Conservation (phyloP, 2,797 vertebrate genomes). For the Diglossa cyanea region DNA sequence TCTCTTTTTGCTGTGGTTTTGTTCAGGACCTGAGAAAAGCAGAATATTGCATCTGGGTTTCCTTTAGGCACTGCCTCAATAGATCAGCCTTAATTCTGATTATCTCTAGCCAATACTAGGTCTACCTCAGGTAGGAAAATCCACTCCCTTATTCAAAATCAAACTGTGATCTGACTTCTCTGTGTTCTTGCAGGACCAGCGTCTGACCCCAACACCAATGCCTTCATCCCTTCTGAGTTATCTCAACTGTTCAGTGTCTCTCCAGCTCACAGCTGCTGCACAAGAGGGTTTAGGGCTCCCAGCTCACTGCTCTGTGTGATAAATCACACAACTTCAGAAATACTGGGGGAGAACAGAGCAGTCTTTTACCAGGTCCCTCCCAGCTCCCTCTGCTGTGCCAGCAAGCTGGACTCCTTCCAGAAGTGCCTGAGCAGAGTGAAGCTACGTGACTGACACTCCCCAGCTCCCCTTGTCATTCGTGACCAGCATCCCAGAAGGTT, state of each 20-base stretch:
- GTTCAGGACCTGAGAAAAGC: background rate
- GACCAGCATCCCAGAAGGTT: slow-evolving; percentile 18
- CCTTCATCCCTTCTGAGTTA: background rate
- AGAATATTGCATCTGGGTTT: background rate
- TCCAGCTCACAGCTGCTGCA: background rate
- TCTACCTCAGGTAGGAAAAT: background rate
- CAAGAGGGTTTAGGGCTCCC: background rate
- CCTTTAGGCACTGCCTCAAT: background rate
- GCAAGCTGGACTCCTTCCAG: background rate
- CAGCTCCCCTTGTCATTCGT: background rate
- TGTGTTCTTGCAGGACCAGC: background rate
- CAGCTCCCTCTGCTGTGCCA: background rate
- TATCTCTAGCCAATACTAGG: background rate
- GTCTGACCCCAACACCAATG: background rate
- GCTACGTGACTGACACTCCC: background rate
- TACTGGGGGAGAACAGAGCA: background rate
- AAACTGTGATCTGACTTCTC: background rate
- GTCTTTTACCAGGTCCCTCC: background rate
- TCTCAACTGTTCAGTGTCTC: background rate
- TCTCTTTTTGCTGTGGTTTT: background rate
- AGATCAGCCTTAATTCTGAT: background rate
- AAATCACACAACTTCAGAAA: background rate
- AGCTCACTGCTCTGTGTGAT: background rate
- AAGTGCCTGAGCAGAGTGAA: background rate
- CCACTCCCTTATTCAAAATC: background rate